Evolutionary conservation across 2,888 invertebrate species (phyloP), one percentile per base, ranked within the genome.

Genomic region (Diarsia dahlii): DNA sequence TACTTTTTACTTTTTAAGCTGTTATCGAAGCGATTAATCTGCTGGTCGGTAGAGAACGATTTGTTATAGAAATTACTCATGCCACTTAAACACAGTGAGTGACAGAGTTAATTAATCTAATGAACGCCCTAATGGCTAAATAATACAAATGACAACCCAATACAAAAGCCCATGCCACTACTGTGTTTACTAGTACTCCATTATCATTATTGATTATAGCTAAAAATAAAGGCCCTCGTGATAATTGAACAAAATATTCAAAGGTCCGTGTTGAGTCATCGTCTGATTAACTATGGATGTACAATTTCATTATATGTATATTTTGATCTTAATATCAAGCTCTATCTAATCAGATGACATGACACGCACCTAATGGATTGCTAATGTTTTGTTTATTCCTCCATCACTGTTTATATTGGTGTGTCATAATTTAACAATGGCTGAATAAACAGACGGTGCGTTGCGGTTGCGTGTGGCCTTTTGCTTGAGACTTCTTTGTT

Each of bases 261-360:
- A 62, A 54, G 34, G 12, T 72, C 64, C 23, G 20, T 60, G 71
- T n/a, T 67, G 64, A 73, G 69, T 79, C 71, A 70, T 74, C 52
- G 70, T 56, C 73, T 75, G 76, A 74, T 74, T 76, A 70, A 78
- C 45, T 56, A 65, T 76, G 46, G 23, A 72, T 78, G 15, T 69
- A 54, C 39, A 39, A 39, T 39, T 28, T 2, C 28, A 28, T 39
- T 34, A 39, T 65, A 66, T 82, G 28, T 28, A 39, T 45, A 63
- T 45, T 8, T 45, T 68, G 64, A 73, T 69, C 71, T 71, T 76
- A 54, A 74, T 83, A 74, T 68, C 62, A 68, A 72, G 52, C 68
- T 84, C 71, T 78, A 87, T 82, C 84, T 85, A 80, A 87, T 88
- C 81, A 69, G 76, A 82, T 84, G 83, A 82, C 81, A 82, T 83